Base-by-base conservation (phyloP, 2,797 vertebrate species). In the Podargus strigoides region DNA sequence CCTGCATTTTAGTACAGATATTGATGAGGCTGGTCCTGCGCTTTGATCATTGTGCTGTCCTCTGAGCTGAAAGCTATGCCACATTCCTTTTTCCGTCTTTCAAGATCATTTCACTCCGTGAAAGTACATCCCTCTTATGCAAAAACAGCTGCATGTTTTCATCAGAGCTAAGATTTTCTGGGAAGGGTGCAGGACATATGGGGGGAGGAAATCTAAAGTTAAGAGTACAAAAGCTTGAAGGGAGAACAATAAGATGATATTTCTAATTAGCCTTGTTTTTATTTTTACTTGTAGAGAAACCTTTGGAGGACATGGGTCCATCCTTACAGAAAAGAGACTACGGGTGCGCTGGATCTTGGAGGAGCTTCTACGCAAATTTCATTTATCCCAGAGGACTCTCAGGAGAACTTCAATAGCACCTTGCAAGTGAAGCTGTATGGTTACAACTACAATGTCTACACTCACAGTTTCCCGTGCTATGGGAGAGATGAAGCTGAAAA, bases 301-400 rank as follows among this genome's bases (percentile, higher is more conserved):
- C 59, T 98, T 30, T 99, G 98, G 99, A 99, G 98, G 34, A 73
- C 95, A 9, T 99, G 98, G 96, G 81, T 98, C 32, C 98, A 64
- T 73, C 98, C 99, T 3, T 94, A 97, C 2, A 98, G 98, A 56
- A 98, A 96, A 27, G 93, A 98, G 68, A 99, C 99, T 3, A 91
- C 97, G 1, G 99, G 99, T 6, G 99, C 99, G 21, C 97, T 99
- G 98, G 99, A 99, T 85, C 97, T 99, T 9, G 99, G 99, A 14
- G 99, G 99, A 17, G 99, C 99, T 37, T 99, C 99, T 37, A 99
- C 99, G 42, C 99, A 99, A 94, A 99, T 99, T 49, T 98, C 99
- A 55, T 99, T 99, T 80, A 96, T 97, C 18, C 94, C 97, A 0
- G 95, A 93, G 11, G 82, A 97, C 26, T 93, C 96, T 13, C 82